A percentile compares a stretch with the other conserved stretches of the same genome.
Conservation (phyloP, 2,888 invertebrate species). For the Urechis unicinctus region DNA sequence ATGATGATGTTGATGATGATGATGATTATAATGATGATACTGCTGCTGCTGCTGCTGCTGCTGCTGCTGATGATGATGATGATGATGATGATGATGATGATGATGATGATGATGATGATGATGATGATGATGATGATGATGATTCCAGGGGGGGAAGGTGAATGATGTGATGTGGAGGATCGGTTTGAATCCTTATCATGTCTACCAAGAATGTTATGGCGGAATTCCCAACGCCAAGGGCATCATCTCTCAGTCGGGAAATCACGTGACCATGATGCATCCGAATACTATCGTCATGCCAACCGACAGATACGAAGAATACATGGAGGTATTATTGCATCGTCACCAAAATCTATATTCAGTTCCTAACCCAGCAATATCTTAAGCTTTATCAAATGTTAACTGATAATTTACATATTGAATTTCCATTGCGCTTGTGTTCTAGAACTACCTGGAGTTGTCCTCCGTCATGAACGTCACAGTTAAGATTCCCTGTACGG, state of each 20-base stretch:
- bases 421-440: too few relatives aligned
- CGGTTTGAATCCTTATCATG: constrained; percentile 10
- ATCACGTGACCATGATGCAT: neutral
- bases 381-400: too few relatives aligned
- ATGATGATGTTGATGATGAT: too few relatives aligned
- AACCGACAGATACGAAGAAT: neutral
- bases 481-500: constrained; percentile 12
- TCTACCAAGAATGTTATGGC: constrained; percentile 12
- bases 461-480: neutral
- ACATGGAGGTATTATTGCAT: neutral
- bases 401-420: too few relatives aligned
- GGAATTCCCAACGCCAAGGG: constrained; percentile 3
- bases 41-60: too few relatives aligned
- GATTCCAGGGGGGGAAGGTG: constrained; percentile 2
- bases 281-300: constrained; percentile 3
- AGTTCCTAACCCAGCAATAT: too few relatives aligned
- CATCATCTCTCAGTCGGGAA: constrained; percentile 5
- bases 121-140: too few relatives aligned
- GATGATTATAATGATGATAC: too few relatives aligned
- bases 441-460: neutral
- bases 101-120: too few relatives aligned
- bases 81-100: too few relatives aligned
- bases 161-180: constrained; percentile 2
- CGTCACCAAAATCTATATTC: too few relatives aligned
- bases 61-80: too few relatives aligned